A percentile compares a stretch with the other conserved stretches of the same genome.
Evolutionary conservation across 2,888 invertebrate genomes (phyloP).

Genomic region (Epicampocera succincta): DNA sequence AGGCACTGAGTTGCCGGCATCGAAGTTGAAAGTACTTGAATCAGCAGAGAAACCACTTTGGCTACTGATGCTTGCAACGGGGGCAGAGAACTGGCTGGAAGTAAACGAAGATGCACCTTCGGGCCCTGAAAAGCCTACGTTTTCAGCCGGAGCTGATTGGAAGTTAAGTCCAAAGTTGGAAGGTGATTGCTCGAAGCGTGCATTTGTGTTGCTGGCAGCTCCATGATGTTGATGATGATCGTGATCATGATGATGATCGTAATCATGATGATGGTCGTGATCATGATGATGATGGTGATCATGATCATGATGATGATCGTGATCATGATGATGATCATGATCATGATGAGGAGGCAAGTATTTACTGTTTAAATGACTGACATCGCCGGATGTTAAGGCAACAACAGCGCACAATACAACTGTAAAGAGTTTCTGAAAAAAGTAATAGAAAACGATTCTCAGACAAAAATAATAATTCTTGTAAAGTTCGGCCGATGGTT

Average conservation of each 20-base stretch:
- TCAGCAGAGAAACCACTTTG: neutral
- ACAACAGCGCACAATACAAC: slow-evolving; percentile 72
- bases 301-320: too few species aligned
- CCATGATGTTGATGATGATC: slow-evolving; percentile 8
- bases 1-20: slow-evolving; percentile 59
- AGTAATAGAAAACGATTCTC: neutral
- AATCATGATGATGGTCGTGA: too few species aligned
- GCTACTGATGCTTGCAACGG: slow-evolving; percentile 15
- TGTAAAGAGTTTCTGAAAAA: slow-evolving; percentile 76
- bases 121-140: slow-evolving; percentile 43
- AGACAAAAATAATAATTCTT: too few species aligned
- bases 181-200: slow-evolving; percentile 54
- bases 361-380: slow-evolving; percentile 75
- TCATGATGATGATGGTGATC: slow-evolving; percentile 17
- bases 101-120: slow-evolving; percentile 23
- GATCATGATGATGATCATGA: slow-evolving; percentile 14
- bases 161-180: slow-evolving; percentile 17
- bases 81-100: slow-evolving; percentile 27
- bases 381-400: slow-evolving; percentile 77
- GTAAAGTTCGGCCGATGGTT: too few species aligned
- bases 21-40: too few species aligned
- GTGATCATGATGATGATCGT: too few species aligned
- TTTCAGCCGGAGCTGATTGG: neutral
- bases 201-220: slow-evolving; percentile 50
- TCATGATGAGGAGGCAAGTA: slow-evolving; percentile 73